Evolutionary conservation across 1,140 invertebrate genomes (phyloP).

Genomic region (Hestina assimilis): DNA sequence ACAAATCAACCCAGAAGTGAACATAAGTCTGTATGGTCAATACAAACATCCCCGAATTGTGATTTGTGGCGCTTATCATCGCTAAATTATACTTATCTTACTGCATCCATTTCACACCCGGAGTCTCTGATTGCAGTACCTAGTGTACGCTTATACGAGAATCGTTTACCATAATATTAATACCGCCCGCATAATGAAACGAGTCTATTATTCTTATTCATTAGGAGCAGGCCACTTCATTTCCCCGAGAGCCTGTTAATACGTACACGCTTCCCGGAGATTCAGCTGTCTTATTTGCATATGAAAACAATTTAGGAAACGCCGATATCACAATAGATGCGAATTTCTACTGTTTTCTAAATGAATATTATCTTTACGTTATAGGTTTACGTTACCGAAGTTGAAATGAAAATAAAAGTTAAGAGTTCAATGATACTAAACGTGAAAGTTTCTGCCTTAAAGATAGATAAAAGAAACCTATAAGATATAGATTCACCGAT

Average conservation of each 20-base stretch:
- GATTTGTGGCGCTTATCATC: no score
- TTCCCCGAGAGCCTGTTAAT: background rate
- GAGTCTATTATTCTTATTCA: slow-evolving; percentile 8
- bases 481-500: no score
- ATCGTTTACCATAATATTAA: slow-evolving; percentile 5
- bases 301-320: slow-evolving; percentile 33
- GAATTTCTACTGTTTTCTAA: background rate
- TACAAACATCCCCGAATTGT: no score
- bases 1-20: no score
- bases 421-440: no score
- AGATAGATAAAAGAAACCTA: no score
- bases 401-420: no score
- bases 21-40: no score
- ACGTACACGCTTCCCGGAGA: background rate
- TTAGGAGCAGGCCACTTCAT: slow-evolving; percentile 1
- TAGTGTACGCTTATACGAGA: background rate
- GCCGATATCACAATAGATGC: slow-evolving; percentile 2
- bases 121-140: background rate
- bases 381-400: background rate
- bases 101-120: no score
- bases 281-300: slow-evolving; percentile 19
- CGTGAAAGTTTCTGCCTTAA: no score
- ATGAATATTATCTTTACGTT: background rate
- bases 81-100: no score
- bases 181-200: background rate